phyloP scores from a whole-genome alignment of 2,888 invertebrate species.

The Hyles lineata region DNA sequence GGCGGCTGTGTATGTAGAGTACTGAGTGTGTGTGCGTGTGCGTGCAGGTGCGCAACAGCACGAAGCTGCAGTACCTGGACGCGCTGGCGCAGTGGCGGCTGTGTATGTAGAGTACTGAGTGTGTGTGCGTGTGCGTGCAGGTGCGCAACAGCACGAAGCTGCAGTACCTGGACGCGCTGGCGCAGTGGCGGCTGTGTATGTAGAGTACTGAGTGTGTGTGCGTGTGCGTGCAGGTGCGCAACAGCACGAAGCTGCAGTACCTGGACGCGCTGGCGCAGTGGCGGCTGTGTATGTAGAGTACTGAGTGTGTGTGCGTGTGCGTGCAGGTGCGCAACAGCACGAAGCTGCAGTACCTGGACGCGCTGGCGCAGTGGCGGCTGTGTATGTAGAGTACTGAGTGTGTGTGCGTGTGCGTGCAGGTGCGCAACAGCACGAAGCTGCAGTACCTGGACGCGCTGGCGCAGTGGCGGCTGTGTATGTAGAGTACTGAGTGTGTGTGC shows the following conservation, averaged over 20 bases:
- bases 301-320: too few relatives aligned
- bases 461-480: constrained; percentile 94
- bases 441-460: constrained; percentile 95
- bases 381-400: too few relatives aligned
- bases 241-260: constrained; percentile 91
- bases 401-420: constrained; percentile 64
- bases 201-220: too few relatives aligned
- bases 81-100: constrained; percentile 95
- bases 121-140: constrained; percentile 49
- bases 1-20: too few relatives aligned
- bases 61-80: constrained; percentile 93
- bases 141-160: constrained; percentile 91
- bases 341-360: constrained; percentile 93
- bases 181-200: constrained; percentile 94
- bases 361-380: constrained; percentile 94
- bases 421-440: constrained; percentile 90
- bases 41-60: constrained; percentile 88
- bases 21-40: too few relatives aligned
- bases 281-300: too few relatives aligned
- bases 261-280: constrained; percentile 96
- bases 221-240: constrained; percentile 84
- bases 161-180: constrained; percentile 94
- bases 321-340: constrained; percentile 88
- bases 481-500: too few relatives aligned
- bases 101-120: too few relatives aligned